Conservation (phyloP, 2,888 invertebrate genomes). For the Trissonchulus latispiculum region DNA sequence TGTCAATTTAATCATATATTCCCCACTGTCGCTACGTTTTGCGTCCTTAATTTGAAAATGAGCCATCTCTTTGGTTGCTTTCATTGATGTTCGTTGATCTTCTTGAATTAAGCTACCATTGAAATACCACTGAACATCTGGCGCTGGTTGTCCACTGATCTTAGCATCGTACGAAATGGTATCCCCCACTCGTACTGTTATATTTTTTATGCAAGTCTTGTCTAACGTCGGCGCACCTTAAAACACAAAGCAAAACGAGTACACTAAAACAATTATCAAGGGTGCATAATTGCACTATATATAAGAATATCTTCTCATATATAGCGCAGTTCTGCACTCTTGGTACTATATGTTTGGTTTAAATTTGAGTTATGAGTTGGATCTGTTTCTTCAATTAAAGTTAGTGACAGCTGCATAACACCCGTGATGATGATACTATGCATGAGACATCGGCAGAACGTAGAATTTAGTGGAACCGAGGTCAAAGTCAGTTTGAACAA, state of each 20-base stretch:
- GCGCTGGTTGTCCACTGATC: background rate
- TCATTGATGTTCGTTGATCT: background rate
- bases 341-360: too few relatives aligned
- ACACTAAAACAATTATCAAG: background rate
- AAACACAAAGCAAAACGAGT: background rate
- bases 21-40: background rate
- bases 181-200: background rate
- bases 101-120: background rate
- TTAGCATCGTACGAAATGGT: background rate
- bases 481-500: too few relatives aligned
- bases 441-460: background rate
- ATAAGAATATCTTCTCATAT: too few relatives aligned
- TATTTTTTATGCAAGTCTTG: background rate
- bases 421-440: background rate
- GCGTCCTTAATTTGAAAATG: background rate
- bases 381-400: background rate
- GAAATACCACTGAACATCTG: background rate
- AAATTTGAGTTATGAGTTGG: background rate
- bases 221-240: background rate
- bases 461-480: too few relatives aligned
- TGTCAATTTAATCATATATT: background rate
- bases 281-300: too few relatives aligned
- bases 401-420: background rate
- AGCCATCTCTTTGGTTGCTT: background rate
- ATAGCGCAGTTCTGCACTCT: too few relatives aligned